Base-by-base conservation (phyloP, 37 sponge, comb jelly and placozoan genomes). In the Eunapius fragilis region DNA sequence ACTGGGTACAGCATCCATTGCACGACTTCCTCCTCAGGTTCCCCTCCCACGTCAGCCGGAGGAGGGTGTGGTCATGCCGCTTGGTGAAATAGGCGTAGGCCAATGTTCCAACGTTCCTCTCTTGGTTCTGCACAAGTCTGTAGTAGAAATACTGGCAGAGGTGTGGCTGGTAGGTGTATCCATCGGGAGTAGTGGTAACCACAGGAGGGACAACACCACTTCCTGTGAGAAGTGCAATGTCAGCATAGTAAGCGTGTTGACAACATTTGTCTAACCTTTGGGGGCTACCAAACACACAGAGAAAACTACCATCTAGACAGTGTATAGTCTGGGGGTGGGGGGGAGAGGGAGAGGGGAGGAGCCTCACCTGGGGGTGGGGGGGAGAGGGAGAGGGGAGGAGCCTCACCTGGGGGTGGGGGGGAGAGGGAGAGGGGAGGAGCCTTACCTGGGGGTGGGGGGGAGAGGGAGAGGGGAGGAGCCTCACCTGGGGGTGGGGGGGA, bases 1-100 rank as follows among this genome's bases (percentile, higher is more conserved):
- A 91, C 70, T 82, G 92, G 25, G 75, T 22, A 67, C 92, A 91
- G 75, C 92, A 91, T 67, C 58, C 74, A 25, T 22, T 74, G 84
- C 92, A 91, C 31, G 76, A 33, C 84, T 80, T 80, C 80, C 87
- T 87, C 80, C 92, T 87, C 24, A 91, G 71, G 87, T 86, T 91
- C 0, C 87, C 92, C 37, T 91, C 92, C 92, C 92, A 91, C 0
- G 92, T 87, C 33, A 91, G 13, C 50, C 70, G 47, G 41, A 91
- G 76, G 23, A 78, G 84, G 1, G 88, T 91, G 80, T 80, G 76
- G 71, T 87, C 84, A 37, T 83, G 74, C 50, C 33, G 6, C 30
- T 91, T 91, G 50, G 30, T 47, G 37, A 91, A 87, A 13, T 70
- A 28, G 25, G 28, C 71, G 28, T 32, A 24, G 27, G 81, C 80